These are phyloP conservation scores for Phortica magna DNA, from an alignment of 2,888 invertebrate species.

Conservation along the genomic window DNA sequence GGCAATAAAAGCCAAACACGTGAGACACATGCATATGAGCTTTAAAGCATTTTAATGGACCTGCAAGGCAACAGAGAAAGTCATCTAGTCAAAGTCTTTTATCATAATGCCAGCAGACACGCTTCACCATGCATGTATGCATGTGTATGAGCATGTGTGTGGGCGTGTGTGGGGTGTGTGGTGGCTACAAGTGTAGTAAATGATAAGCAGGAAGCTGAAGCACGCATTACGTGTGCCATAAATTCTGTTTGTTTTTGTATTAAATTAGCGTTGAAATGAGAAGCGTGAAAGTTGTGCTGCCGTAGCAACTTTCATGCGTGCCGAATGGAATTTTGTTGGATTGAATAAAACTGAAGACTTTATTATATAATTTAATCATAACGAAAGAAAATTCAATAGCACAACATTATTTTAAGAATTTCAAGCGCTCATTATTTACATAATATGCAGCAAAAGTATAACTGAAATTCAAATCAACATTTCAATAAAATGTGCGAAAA, in stretches of 20 bases:
- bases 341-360: neutral
- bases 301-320: neutral
- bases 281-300: neutral
- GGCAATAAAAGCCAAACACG: conserved; percentile 32
- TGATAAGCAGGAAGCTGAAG: neutral
- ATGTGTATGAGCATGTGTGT: neutral
- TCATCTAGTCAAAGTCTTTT: conserved; percentile 13
- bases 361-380: too few species aligned
- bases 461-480: too few species aligned
- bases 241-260: neutral
- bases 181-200: neutral
- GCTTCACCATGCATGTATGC: neutral
- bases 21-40: conserved; percentile 28
- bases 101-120: conserved; percentile 24
- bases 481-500: too few species aligned
- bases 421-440: too few species aligned
- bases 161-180: neutral
- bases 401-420: too few species aligned
- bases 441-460: too few species aligned
- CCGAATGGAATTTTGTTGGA: neutral
- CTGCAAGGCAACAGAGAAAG: neutral
- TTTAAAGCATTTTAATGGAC: conserved; percentile 27
- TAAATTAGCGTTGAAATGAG: neutral
- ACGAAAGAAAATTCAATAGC: too few species aligned
- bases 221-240: neutral